Evolutionary conservation across 2,113 vertebrate species (phyloP).

Genomic region (Hystrix brachyura): DNA sequence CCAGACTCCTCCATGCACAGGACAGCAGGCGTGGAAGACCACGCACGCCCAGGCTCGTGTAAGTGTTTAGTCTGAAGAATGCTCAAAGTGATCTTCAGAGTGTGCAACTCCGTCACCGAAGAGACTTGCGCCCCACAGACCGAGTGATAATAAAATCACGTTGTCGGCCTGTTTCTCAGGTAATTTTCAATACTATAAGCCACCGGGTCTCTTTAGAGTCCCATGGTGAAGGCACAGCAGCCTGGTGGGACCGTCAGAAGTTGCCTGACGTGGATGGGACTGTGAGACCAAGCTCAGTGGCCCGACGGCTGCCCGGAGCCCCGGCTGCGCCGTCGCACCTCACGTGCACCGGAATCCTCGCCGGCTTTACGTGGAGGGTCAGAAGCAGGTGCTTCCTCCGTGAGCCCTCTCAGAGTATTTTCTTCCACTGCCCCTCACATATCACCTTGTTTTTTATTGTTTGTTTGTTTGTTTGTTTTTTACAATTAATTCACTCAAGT

Average conservation of each 20-base stretch:
- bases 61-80: not conserved
- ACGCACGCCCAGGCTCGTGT: not conserved
- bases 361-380: not conserved
- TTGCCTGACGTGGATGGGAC: not conserved
- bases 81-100: not conserved
- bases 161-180: not conserved
- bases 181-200: too few species aligned
- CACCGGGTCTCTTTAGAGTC: not conserved
- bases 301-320: not conserved
- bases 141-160: not conserved
- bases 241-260: not conserved
- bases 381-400: not conserved
- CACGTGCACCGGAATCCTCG: not conserved
- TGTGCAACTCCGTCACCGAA: not conserved
- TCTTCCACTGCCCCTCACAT: not conserved
- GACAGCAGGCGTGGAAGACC: not conserved
- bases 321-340: not conserved
- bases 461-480: not conserved
- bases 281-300: not conserved
- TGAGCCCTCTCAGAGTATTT: not conserved
- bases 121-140: not conserved
- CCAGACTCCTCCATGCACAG: not conserved
- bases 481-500: not conserved
- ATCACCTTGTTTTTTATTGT: not conserved
- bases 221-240: not conserved